Evolutionary conservation across 2,113 vertebrate genomes (phyloP).

Genomic region (Cyanocitta stelleri): DNA sequence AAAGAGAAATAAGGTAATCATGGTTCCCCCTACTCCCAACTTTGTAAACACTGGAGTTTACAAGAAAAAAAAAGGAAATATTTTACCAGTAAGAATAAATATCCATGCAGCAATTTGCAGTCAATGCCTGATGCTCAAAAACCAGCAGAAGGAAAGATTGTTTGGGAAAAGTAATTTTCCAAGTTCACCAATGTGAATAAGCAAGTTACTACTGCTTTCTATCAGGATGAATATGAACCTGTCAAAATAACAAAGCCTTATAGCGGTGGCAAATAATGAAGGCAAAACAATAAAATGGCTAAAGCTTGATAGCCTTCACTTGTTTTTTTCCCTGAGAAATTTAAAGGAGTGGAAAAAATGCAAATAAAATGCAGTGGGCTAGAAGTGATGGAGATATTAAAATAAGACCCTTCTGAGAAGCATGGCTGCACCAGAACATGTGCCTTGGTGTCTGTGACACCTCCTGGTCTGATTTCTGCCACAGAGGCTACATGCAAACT

Average conservation of each 20-base stretch:
- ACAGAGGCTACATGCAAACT: background rate
- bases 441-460: background rate
- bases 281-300: background rate
- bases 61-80: background rate
- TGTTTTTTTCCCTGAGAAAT: background rate
- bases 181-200: slow-evolving; percentile 1
- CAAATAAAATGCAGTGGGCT: background rate
- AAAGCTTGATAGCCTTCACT: background rate
- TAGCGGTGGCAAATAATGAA: background rate
- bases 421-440: background rate
- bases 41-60: background rate
- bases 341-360: background rate
- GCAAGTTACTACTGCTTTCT: background rate
- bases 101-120: background rate
- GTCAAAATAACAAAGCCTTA: slow-evolving; percentile 22
- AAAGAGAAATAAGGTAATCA: background rate
- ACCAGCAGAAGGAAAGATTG: background rate
- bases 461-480: background rate
- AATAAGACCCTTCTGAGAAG: background rate
- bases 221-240: background rate
- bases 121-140: background rate
- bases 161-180: slow-evolving; percentile 33
- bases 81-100: background rate
- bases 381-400: background rate
- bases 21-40: background rate